Percentiles rank a stretch among this genome's conserved stretches.
phyloP scores from a whole-genome alignment of 1,140 invertebrate genomes.

The Nymphalis io region DNA sequence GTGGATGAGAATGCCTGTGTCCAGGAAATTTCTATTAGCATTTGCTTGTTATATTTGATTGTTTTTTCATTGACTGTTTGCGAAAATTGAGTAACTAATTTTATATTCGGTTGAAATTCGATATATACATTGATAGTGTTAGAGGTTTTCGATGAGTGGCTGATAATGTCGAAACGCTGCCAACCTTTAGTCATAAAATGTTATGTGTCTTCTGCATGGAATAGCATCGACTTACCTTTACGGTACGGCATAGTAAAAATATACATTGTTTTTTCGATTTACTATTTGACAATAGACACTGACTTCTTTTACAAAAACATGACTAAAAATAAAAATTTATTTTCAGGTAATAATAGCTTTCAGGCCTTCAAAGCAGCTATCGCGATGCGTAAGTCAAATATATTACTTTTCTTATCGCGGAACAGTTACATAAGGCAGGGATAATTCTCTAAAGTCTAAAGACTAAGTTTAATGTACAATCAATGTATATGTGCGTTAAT shows the following conservation, averaged over 20 bases:
- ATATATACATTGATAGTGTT: neutral
- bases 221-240: constrained; percentile 10
- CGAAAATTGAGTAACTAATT: too few relatives aligned
- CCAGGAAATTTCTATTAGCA: too few relatives aligned
- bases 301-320: neutral
- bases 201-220: constrained; percentile 9
- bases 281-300: neutral
- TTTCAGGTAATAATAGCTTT: constrained; percentile 39
- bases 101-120: neutral
- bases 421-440: neutral
- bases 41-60: too few relatives aligned
- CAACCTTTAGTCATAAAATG: constrained; percentile 12
- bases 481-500: neutral
- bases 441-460: neutral
- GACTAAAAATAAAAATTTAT: constrained; percentile 31
- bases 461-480: neutral
- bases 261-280: constrained; percentile 1
- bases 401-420: neutral
- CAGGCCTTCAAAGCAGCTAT: neutral
- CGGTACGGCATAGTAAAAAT: neutral
- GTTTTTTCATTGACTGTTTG: too few relatives aligned
- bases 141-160: neutral
- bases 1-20: too few relatives aligned
- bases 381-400: constrained; percentile 10
- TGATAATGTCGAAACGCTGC: constrained; percentile 1